A percentile compares a stretch with the other conserved stretches of the same genome.
Evolutionary conservation across 2,888 invertebrate genomes (phyloP).

Genomic region (Lasioglossum zephyrum): DNA sequence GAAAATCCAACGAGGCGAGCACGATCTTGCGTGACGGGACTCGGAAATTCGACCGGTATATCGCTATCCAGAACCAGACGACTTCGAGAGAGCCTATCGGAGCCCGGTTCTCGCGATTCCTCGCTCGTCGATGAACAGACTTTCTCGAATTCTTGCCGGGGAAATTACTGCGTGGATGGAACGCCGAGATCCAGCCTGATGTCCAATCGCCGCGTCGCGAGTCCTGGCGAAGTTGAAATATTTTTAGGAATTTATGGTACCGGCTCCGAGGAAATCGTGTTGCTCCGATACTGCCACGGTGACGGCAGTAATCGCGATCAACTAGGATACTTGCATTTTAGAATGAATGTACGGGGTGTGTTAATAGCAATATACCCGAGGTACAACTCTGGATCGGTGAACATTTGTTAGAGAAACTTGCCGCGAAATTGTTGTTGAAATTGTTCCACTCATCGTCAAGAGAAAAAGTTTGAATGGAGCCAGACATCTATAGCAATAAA

Average conservation of each 20-base stretch:
- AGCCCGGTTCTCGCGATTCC: constrained; percentile 37
- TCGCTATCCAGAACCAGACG: constrained; percentile 5
- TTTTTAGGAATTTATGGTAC: neutral
- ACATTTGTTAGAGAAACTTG: too few species aligned
- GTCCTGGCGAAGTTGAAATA: neutral
- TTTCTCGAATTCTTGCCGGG: constrained; percentile 43
- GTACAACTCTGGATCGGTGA: too few species aligned
- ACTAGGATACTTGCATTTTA: neutral
- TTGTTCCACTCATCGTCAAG: too few species aligned
- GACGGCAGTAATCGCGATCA: neutral
- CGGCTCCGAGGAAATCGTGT: neutral
- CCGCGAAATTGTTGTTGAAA: too few species aligned
- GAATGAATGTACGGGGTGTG: too few species aligned
- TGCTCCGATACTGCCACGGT: neutral
- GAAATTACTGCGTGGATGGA: constrained; percentile 49
- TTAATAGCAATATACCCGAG: too few species aligned
- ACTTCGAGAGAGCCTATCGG: constrained; percentile 19
- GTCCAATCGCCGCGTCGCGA: neutral
- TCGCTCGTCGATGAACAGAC: constrained; percentile 24
- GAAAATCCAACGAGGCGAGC: constrained; percentile 65
- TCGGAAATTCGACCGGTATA: constrained; percentile 58
- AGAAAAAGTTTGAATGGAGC: too few species aligned
- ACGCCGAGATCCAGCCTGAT: neutral
- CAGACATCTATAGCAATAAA: too few species aligned
- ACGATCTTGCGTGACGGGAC: constrained; percentile 72